Evolutionary conservation across 2,797 vertebrate genomes (phyloP), one percentile per base, ranked within the genome.

Genomic region (Falco biarmicus): DNA sequence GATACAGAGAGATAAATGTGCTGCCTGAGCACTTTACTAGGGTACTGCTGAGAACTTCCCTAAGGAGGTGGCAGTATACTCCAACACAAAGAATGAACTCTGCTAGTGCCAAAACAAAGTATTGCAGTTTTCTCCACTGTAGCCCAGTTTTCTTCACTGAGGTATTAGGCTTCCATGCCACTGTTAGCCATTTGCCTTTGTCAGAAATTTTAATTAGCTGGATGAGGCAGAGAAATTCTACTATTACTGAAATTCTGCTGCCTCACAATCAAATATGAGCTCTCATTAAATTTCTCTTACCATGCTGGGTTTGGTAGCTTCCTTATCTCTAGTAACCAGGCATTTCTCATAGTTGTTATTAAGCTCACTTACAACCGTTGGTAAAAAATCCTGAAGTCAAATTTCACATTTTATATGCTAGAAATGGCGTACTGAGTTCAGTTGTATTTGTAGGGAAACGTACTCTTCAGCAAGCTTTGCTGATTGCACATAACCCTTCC

Each of bases 241-340:
- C 64, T 77, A 9, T 83, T 95, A 61, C 84, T 69, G 37, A 83
- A 87, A 85, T 71, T 22, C 57, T 89, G 15, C 22, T 95, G 37
- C 73, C 37, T 91, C 10, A 3, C 29, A 89, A 91, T 85, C 65
- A 80, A 87, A 57, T 68, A 60, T 29, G 22, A 91, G 37, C 10
- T 53, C 53, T 94, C 59, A 91, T 92, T 96, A 94, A 91, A 89
- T 92, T 75, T 60, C 41, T 80, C 45, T 83, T 86, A 65, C 37
- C 78, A 21, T 0, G 0, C 26, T 54, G 41, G 5, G 32, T 83
- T 92, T 93, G 60, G 84, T 80, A 91, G 47, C 32, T 85, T 92
- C 29, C 75, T 96, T 95, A 89, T 96, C 94, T 91, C 75, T 75
- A 71, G 32, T 43, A 83, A 91, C 68, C 89, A 93, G 84, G 11